Evolutionary conservation across 2,797 vertebrate species (phyloP).

Genomic region (Xyrichtys novacula): DNA sequence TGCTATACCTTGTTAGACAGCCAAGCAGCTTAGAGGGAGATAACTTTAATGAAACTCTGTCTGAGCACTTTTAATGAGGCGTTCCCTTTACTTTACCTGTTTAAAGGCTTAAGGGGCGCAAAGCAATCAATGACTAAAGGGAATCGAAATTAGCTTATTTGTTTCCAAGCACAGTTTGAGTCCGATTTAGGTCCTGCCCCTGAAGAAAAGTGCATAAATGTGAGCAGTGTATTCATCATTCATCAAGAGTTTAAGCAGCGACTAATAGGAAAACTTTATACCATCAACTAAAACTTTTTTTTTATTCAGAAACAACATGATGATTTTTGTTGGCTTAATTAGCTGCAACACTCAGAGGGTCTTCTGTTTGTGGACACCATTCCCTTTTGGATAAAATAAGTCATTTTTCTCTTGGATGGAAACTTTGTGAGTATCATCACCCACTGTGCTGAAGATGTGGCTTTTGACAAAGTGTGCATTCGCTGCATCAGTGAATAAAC

Average conservation of each 20-base stretch:
- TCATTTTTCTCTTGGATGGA: too few relatives aligned
- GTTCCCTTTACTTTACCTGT: constrained; percentile 1
- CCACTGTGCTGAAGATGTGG: too few relatives aligned
- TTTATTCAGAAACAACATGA: constrained; percentile 2
- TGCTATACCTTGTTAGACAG: constrained; percentile 9
- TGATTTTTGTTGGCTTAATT: not conserved
- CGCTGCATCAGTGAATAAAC: too few relatives aligned
- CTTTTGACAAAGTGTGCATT: too few relatives aligned
- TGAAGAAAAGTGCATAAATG: not conserved
- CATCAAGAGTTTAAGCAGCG: not conserved
- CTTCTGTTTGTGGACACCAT: not conserved
- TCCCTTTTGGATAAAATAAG: too few relatives aligned
- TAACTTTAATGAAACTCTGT: constrained; percentile 42
- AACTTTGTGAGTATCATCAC: too few relatives aligned
- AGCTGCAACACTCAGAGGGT: not conserved
- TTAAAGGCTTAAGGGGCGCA: constrained; percentile 18
- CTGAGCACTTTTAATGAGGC: constrained; percentile 25
- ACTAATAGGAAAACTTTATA: not conserved
- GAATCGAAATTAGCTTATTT: constrained; percentile 29
- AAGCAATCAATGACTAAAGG: constrained; percentile 30
- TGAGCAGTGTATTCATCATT: not conserved
- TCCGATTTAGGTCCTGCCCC: not conserved
- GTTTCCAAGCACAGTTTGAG: constrained; percentile 11
- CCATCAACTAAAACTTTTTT: not conserved
- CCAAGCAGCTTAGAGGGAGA: constrained; percentile 38